Percentiles rank a stretch among this genome's conserved stretches.
Conservation (phyloP, 2,888 invertebrate species). For the Cynaeus angustus region DNA sequence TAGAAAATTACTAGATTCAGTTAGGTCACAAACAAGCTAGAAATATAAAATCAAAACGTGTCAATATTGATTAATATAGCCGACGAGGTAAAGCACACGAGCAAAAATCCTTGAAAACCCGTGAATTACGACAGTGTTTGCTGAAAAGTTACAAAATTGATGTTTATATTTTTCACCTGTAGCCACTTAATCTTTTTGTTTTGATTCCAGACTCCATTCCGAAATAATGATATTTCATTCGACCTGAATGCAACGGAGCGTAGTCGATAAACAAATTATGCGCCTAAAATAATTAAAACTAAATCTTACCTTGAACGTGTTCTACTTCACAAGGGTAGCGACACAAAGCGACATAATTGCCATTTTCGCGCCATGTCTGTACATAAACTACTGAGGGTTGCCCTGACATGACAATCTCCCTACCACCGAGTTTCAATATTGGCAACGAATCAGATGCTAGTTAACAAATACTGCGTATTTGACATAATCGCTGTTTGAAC, state of each 20-base stretch:
- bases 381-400: constrained; percentile 52
- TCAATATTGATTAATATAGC: constrained; percentile 12
- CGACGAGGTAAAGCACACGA: neutral
- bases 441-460: constrained; percentile 52
- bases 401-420: constrained; percentile 52
- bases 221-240: constrained; percentile 37
- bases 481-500: constrained; percentile 41
- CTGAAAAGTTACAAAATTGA: constrained; percentile 34
- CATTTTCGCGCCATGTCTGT: constrained; percentile 52
- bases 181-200: constrained; percentile 38
- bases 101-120: constrained; percentile 1
- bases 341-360: constrained; percentile 46
- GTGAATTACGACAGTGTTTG: constrained; percentile 8
- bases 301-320: constrained; percentile 32
- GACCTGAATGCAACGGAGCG: constrained; percentile 13
- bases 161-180: constrained; percentile 41
- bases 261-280: constrained; percentile 19
- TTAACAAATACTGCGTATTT: constrained; percentile 50
- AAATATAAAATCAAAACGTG: constrained; percentile 11
- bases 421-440: constrained; percentile 51
- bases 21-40: constrained; percentile 6
- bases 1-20: constrained; percentile 20
- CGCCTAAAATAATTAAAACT: constrained; percentile 17
- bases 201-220: constrained; percentile 37
- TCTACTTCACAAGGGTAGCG: constrained; percentile 28